These are phyloP conservation scores for Opisthocomus hoazin DNA, from an alignment of 2,113 vertebrate species.

Conservation along the genomic window DNA sequence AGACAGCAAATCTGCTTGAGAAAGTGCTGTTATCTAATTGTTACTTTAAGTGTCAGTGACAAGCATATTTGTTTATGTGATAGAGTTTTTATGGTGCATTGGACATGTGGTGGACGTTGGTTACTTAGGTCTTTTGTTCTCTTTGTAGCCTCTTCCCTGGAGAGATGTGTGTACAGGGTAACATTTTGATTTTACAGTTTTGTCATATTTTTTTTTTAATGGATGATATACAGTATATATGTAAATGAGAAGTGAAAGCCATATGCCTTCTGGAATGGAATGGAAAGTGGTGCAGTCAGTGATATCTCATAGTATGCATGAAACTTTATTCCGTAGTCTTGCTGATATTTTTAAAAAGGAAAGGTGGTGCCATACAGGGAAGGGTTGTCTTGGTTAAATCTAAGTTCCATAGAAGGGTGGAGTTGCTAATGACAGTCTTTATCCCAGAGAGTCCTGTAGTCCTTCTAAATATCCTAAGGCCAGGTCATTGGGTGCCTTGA, in stretches of 20 bases:
- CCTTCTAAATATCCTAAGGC: background rate
- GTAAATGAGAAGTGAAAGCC: background rate
- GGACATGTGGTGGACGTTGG: background rate
- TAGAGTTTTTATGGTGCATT: background rate
- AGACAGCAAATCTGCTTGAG: background rate
- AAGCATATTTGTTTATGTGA: background rate
- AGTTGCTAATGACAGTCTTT: background rate
- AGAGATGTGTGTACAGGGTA: background rate
- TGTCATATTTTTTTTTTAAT: background rate
- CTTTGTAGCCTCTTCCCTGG: background rate
- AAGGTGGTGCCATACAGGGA: background rate
- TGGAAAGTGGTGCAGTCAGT: background rate
- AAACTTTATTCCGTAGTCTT: background rate
- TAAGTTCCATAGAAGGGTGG: background rate
- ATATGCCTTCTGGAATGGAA: background rate
- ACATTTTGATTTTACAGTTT: background rate
- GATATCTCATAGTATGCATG: background rate
- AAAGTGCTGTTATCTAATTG: background rate
- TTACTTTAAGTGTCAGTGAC: background rate
- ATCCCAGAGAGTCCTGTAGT: background rate
- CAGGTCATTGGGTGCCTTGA: background rate
- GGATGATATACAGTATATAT: background rate
- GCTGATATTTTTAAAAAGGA: background rate
- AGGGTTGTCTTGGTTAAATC: background rate
- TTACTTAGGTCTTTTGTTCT: background rate